Evolutionary conservation across 2,113 vertebrate genomes (phyloP), one percentile per base, ranked within the genome.

Genomic region (Atlantisia rogersi): DNA sequence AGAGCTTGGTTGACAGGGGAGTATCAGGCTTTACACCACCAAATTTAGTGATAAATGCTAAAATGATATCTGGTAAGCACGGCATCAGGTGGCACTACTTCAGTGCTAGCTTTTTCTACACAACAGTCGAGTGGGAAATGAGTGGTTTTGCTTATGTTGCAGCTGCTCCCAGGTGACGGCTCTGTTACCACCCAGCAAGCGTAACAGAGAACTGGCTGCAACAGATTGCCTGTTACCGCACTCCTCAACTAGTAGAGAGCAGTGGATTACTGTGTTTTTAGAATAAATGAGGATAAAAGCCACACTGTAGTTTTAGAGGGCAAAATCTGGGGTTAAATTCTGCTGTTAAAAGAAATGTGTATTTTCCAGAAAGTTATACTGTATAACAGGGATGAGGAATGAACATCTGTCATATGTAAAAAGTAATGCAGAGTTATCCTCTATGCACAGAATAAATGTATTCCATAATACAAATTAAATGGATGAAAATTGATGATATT

Each of bases 361-460:
- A 48, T 78, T 95, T 94, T 39, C 6, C 39, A 65, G 24, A 32
- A 46, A 62, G 62, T 81, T 86, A 50, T 29, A 32, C 56, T 60
- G 22, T 48, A 11, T 81, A 86, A 56, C 6, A 60, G 32, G 73
- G 91, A 74, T 40, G 35, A 92, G 48, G 69, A 84, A 86, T 82
- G 56, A 96, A 81, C 73, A 90, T 55, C 56, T 96, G 64, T 74
- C 65, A 44, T 35, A 44, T 32, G 26, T 90, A 88, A 90, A 63
- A 80, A 91, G 53, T 56, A 64, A 64, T 48, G 42, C 42, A 63
- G 68, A 82, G 46, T 75, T 88, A 64, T 58, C 32, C 65, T 68
- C 40, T 70, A 44, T 79, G 44, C 29, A 53, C 24, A 68, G 65
- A 52, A 35, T 77, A 82, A 92, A 40, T 74, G 22, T 29, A 56